Conservation (phyloP, 2,113 vertebrate species). For the Raja brachyura region DNA sequence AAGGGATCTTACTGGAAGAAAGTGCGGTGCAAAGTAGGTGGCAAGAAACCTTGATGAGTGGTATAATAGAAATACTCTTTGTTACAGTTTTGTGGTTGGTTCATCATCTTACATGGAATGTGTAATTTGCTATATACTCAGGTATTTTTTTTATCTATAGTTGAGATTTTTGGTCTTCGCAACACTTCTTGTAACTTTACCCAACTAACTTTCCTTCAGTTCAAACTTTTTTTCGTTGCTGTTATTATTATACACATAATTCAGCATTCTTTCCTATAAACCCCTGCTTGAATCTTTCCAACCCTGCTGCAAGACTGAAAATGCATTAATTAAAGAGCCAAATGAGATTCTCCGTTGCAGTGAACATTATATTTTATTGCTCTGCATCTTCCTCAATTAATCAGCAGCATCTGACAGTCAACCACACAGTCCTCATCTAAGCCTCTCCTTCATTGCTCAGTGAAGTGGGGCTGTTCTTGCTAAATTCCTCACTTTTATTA, state of each 20-base stretch:
- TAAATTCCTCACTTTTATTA: neutral
- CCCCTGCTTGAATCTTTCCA: neutral
- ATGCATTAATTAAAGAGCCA: neutral
- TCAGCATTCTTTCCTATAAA: neutral
- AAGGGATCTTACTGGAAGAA: no score
- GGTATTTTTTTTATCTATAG: no score
- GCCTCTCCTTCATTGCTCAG: neutral
- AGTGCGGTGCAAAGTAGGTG: no score
- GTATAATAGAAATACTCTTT: no score
- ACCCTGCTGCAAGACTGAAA: neutral
- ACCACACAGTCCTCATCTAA: neutral
- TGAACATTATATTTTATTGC: neutral
- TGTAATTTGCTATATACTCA: no score
- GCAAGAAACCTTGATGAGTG: no score
- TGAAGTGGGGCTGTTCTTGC: neutral
- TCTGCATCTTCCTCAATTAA: neutral
- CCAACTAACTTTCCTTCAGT: neutral
- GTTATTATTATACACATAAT: neutral
- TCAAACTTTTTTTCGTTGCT: neutral
- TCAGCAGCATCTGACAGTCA: neutral
- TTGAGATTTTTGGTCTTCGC: neutral
- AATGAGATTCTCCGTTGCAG: neutral
- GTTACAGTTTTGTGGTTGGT: no score
- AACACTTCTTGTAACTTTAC: neutral
- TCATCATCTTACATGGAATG: no score